Base-by-base conservation (phyloP, 2,888 invertebrate genomes). In the Bombylius major region DNA sequence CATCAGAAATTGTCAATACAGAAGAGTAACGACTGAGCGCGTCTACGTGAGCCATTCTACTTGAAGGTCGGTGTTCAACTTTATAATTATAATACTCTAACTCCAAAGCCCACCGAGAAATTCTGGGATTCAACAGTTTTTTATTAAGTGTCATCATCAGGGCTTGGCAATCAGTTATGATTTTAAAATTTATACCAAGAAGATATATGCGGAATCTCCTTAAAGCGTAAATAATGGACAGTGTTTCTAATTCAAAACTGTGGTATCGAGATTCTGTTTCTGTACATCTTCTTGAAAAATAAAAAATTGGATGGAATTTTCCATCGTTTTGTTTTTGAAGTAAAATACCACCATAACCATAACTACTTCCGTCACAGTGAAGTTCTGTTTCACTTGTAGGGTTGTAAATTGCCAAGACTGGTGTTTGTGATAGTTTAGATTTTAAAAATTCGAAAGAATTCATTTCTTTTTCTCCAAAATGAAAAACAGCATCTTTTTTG, bases 361-460 rank as follows among this genome's bases (percentile, higher is more conserved):
- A 23, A 23, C 23, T 23, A 23, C 23, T 23, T 23, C 2, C 23
- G 23, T 69, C 67, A 14, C 62, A 64, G 59, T 67, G 66, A 33
- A 67, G 54, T 56, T 68, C 63, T 13, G 66, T 68, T 55, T 62
- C 61, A 39, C 48, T 31, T 14, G 50, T 39, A 8, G 65, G 65
- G 11, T 58, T 57, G 58, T 59, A 70, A 7, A 70, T 23, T 57
- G 64, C 61, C 23, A 70, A 57, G 33, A 68, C 59, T 13, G 63
- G 64, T 46, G 60, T 49, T 33, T 54, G 50, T 45, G 56, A n/a
- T 45, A 59, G 50, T 47, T 56, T 56, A 13, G 11, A 39, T 50
- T 58, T 61, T 36, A 61, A 52, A 11, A 33, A 52, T 45, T 60
- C 47, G 49, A 60, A 58, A 12, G 50, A 42, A 36, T 55, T 46